Evolutionary conservation across 2,797 vertebrate species (phyloP).

Genomic region (Chrosomus eos): DNA sequence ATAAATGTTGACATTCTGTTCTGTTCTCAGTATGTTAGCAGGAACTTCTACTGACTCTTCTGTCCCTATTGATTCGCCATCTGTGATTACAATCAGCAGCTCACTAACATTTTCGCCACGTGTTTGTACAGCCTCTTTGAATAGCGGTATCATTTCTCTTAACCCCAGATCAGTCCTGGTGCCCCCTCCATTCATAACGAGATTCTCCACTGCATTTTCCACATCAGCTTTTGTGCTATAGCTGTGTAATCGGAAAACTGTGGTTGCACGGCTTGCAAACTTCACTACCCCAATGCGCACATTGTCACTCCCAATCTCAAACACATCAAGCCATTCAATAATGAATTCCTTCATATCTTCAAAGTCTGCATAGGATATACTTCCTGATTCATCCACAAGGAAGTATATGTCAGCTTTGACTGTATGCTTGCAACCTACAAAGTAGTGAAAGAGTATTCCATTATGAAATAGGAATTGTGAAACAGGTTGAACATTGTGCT

Average conservation of each 20-base stretch:
- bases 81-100: conserved; percentile 84
- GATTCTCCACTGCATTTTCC: conserved; percentile 37
- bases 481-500: background rate
- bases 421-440: conserved; percentile 77
- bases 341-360: conserved; percentile 85
- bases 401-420: conserved; percentile 89
- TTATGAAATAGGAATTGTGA: background rate
- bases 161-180: conserved; percentile 81
- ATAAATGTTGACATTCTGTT: conserved; percentile 73
- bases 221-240: conserved; percentile 37
- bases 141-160: conserved; percentile 73
- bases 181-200: conserved; percentile 68
- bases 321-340: conserved; percentile 74
- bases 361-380: conserved; percentile 78
- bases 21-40: conserved; percentile 70
- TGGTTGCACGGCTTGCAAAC: conserved; percentile 66
- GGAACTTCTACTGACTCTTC: conserved; percentile 72
- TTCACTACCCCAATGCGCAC: conserved; percentile 83
- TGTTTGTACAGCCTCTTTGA: conserved; percentile 64
- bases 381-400: conserved; percentile 85
- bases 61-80: conserved; percentile 71
- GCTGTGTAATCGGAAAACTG: conserved; percentile 74
- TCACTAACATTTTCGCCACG: conserved; percentile 69
- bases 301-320: conserved; percentile 75
- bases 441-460: background rate